These are phyloP conservation scores for Neofelis nebulosa DNA, from an alignment of 2,113 vertebrate species.

Conservation along the genomic window DNA sequence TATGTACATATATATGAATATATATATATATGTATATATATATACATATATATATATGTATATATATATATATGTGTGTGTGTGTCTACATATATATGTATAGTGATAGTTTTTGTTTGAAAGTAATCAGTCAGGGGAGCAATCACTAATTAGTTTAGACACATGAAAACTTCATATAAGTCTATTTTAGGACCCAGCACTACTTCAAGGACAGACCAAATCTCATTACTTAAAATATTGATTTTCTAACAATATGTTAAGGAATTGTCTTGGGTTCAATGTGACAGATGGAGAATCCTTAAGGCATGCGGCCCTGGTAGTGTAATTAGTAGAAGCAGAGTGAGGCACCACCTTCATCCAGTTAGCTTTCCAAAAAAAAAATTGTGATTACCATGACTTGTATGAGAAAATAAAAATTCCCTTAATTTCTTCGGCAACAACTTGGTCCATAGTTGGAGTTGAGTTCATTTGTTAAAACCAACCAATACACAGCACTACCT, in stretches of 20 bases:
- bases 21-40: not conserved
- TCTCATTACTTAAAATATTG: conserved; percentile 73
- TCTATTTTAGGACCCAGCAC: conserved; percentile 33
- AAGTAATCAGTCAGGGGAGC: not conserved
- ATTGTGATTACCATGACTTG: conserved; percentile 32
- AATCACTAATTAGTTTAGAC: conserved; percentile 56
- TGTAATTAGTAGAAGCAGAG: conserved; percentile 8
- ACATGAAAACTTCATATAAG: conserved; percentile 55
- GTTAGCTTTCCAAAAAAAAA: not conserved
- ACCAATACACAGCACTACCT: not conserved
- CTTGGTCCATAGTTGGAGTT: not conserved
- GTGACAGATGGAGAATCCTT: conserved; percentile 47
- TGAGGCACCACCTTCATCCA: not conserved
- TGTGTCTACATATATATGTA: not conserved
- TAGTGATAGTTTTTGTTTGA: not conserved
- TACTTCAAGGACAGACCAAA: conserved; percentile 49
- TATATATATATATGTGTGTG: not conserved
- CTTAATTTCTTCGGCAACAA: conserved; percentile 1
- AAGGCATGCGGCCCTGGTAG: not conserved
- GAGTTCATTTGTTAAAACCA: conserved; percentile 36
- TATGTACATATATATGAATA: not conserved
- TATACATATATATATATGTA: not conserved
- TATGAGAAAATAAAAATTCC: conserved; percentile 38
- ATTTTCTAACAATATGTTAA: conserved; percentile 68
- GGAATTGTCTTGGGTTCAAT: conserved; percentile 25